Conservation (phyloP, 2,113 vertebrate species). For the Megatriorchis doriae region DNA sequence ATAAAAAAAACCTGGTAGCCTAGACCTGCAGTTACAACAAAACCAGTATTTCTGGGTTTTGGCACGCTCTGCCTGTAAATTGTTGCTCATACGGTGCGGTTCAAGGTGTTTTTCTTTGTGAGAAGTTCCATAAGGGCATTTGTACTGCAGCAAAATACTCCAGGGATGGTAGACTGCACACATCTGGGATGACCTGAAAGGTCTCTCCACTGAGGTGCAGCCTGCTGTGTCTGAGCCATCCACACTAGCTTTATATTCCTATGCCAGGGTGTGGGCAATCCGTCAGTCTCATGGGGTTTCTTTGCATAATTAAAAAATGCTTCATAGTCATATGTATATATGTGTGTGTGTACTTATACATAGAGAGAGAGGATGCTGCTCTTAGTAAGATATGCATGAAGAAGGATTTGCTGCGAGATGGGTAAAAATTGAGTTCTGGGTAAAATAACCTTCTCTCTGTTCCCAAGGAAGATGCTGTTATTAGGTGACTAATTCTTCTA, state of each 20-base stretch:
- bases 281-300: background rate
- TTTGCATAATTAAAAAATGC: background rate
- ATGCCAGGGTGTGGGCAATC: background rate
- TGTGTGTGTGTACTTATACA: background rate
- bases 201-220: background rate
- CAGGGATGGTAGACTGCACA: rapidly evolving
- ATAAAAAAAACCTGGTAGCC: background rate
- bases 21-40: background rate
- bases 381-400: background rate
- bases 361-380: background rate
- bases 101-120: background rate
- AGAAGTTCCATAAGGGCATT: background rate
- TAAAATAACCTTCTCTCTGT: background rate
- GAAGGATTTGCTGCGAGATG: background rate
- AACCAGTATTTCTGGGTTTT: background rate
- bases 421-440: background rate
- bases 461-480: background rate
- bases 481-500: background rate
- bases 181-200: background rate
- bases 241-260: background rate
- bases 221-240: background rate
- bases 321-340: background rate
- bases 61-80: background rate
- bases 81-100: background rate
- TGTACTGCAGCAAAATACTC: background rate